phyloP scores from a whole-genome alignment of 2,888 invertebrate species.

The Argynnis bischoffii region DNA sequence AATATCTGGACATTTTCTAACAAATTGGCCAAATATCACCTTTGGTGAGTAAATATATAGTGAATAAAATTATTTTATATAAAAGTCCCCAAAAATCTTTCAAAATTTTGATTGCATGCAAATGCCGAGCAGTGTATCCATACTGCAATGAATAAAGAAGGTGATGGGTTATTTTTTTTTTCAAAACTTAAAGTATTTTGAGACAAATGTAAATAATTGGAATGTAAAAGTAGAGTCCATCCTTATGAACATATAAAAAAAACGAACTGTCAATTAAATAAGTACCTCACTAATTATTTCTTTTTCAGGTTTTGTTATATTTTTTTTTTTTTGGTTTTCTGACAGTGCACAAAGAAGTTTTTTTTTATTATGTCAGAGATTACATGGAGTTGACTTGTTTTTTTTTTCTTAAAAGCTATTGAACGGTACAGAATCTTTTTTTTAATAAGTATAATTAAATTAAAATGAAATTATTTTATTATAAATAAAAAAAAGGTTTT shows the following conservation, averaged over 20 bases:
- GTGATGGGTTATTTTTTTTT: too few species aligned
- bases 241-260: too few species aligned
- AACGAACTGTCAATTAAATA: too few species aligned
- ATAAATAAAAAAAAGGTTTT: slow-evolving; percentile 17
- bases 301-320: too few species aligned
- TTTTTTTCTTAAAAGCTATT: slow-evolving; percentile 25
- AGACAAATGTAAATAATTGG: too few species aligned
- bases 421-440: slow-evolving; percentile 17
- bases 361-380: not conserved
- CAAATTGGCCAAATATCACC: slow-evolving; percentile 13
- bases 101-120: slow-evolving; percentile 24
- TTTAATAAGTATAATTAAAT: not conserved
- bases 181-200: too few species aligned
- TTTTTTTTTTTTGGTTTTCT: too few species aligned
- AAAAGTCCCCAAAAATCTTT: slow-evolving; percentile 1
- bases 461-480: too few species aligned
- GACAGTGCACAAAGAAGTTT: too few species aligned
- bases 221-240: too few species aligned
- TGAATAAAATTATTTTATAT: slow-evolving; percentile 16
- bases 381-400: not conserved
- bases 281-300: too few species aligned
- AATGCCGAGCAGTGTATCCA: slow-evolving; percentile 12
- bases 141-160: too few species aligned
- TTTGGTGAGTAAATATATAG: slow-evolving; percentile 9
- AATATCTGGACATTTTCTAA: not conserved